A percentile compares a stretch with the other conserved stretches of the same genome.
phyloP scores from a whole-genome alignment of 2,113 vertebrate species.

The Mobula birostris region DNA sequence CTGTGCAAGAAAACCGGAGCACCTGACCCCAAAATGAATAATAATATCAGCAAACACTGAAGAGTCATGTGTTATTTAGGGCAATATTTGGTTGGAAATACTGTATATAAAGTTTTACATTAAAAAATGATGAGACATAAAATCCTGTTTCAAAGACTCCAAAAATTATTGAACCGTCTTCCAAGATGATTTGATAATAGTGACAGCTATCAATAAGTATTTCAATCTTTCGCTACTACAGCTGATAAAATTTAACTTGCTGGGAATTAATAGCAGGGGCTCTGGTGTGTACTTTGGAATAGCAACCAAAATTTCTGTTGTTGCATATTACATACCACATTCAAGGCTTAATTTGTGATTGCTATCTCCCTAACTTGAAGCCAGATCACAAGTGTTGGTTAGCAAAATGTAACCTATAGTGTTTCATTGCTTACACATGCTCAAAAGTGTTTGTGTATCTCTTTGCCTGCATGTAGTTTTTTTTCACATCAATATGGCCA shows the following conservation, averaged over 20 bases:
- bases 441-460: neutral
- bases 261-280: neutral
- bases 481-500: neutral
- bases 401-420: neutral
- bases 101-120: neutral
- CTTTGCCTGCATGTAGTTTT: neutral
- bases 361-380: neutral
- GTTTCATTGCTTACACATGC: neutral
- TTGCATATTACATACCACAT: neutral
- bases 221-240: neutral
- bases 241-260: neutral
- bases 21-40: too few species aligned
- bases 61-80: neutral
- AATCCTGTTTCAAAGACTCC: neutral
- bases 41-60: neutral
- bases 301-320: neutral
- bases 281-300: too few species aligned
- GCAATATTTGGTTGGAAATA: neutral
- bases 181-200: neutral
- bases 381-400: neutral
- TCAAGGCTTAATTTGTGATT: neutral
- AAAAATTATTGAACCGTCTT: neutral
- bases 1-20: too few species aligned
- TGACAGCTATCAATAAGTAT: neutral
- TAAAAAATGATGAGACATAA: neutral